phyloP scores from a whole-genome alignment of 2,888 invertebrate species.

The Hololepta plana region DNA sequence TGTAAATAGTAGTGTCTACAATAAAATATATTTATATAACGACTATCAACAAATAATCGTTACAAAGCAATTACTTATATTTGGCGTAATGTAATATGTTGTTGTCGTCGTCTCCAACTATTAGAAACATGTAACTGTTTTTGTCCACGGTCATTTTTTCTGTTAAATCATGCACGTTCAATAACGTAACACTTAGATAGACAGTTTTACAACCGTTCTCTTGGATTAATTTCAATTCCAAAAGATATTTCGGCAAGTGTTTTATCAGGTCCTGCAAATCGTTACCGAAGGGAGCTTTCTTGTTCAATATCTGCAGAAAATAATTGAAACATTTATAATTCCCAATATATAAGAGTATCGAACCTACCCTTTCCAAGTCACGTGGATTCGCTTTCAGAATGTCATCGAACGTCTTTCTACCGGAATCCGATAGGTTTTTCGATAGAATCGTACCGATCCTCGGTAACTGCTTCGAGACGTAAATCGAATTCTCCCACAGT shows the following conservation, averaged over 20 bases:
- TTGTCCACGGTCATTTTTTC: constrained; percentile 32
- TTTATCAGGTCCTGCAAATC: constrained; percentile 40
- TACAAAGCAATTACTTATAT: constrained; percentile 30
- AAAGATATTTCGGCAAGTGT: constrained; percentile 42
- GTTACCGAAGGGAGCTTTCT: constrained; percentile 56
- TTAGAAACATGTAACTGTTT: constrained; percentile 34
- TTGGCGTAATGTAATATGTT: constrained; percentile 35
- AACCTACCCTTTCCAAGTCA: constrained; percentile 38
- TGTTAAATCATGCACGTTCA: constrained; percentile 29
- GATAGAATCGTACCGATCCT: constrained; percentile 52
- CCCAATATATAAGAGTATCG: constrained; percentile 1
- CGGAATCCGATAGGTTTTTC: constrained; percentile 41
- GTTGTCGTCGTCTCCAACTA: constrained; percentile 49
- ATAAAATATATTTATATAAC: no score
- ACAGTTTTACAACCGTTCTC: no score
- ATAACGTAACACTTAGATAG: no score
- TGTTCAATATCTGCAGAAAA: no score
- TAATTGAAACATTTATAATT: constrained; percentile 32
- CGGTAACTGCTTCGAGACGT: constrained; percentile 48
- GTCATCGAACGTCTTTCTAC: constrained; percentile 44
- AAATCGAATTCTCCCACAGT: constrained; percentile 59
- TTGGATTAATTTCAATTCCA: constrained; percentile 25
- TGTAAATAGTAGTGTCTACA: constrained; percentile 22
- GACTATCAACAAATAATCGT: constrained; percentile 5
- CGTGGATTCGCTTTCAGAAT: constrained; percentile 49